Percentiles rank a stretch among this genome's conserved stretches.
Conservation (phyloP, 1,140 invertebrate species). For the Euura lappo region DNA sequence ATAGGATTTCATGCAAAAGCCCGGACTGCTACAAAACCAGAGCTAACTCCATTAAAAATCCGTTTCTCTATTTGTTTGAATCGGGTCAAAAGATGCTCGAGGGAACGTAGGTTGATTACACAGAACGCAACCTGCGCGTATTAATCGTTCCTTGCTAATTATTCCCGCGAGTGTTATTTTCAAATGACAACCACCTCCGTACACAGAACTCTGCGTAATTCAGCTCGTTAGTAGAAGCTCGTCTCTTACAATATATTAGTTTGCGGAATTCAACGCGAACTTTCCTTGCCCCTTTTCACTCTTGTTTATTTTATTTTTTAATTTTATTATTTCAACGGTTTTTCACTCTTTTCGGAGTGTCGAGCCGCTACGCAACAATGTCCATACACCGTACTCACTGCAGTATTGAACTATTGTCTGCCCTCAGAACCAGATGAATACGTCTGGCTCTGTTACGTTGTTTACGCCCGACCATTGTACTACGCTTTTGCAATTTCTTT, state of each 20-base stretch:
- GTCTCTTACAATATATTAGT: background rate
- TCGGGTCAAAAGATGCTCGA: background rate
- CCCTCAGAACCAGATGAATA: background rate
- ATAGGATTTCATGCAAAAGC: background rate
- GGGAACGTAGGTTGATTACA: too few species aligned
- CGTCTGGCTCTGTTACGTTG: background rate
- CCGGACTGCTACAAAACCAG: background rate
- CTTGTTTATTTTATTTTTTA: slow-evolving; percentile 7
- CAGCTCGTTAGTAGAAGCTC: background rate
- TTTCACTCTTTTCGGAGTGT: too few species aligned
- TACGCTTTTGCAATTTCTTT: background rate
- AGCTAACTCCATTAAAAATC: background rate
- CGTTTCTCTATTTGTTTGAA: background rate
- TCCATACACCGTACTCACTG: background rate
- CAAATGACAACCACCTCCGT: background rate
- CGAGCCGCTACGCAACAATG: background rate
- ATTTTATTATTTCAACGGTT: background rate
- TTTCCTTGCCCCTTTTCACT: slow-evolving; percentile 19
- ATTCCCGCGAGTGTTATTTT: background rate
- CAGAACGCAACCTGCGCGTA: background rate
- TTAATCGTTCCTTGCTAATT: slow-evolving; percentile 7
- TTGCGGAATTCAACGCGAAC: slow-evolving; percentile 1
- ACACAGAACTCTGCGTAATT: background rate
- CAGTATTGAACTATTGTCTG: slow-evolving; percentile 1
- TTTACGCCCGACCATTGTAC: background rate